Percentiles rank a stretch among this genome's conserved stretches.
These are phyloP conservation scores for Machimus atricapillus DNA, from an alignment of 2,888 invertebrate genomes.

Conservation along the genomic window DNA sequence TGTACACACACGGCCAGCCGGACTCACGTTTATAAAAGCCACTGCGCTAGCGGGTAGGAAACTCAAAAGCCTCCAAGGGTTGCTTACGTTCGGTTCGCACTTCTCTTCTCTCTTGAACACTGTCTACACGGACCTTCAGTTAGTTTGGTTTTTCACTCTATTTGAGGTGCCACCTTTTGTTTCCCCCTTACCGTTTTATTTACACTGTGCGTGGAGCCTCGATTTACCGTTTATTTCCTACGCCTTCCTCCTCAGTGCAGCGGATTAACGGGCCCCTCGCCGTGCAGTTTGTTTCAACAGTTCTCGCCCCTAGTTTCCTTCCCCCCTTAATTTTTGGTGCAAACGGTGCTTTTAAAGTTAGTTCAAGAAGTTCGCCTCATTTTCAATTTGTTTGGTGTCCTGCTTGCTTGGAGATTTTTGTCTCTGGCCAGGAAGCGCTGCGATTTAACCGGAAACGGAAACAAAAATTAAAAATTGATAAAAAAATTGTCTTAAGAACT, in stretches of 20 bases:
- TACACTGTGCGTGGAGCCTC: constrained; percentile 15
- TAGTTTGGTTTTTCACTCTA: constrained; percentile 38
- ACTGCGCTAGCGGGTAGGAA: constrained; percentile 56
- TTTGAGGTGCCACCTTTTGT: constrained; percentile 28
- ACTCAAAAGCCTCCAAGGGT: constrained; percentile 64
- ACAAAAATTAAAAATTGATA: neutral
- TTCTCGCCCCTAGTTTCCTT: neutral
- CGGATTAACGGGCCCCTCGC: neutral
- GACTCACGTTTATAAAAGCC: constrained; percentile 57
- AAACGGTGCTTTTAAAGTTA: constrained; percentile 28
- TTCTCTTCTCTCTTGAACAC: constrained; percentile 64
- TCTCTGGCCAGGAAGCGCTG: neutral
- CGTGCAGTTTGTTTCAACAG: constrained; percentile 8
- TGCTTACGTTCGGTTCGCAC: constrained; percentile 64
- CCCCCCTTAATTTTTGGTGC: neutral
- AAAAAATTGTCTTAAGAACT: neutral
- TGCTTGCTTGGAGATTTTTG: neutral
- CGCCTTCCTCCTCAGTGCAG: constrained; percentile 5
- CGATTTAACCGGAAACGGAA: neutral
- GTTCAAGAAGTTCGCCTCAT: constrained; percentile 11
- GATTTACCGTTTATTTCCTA: constrained; percentile 1
- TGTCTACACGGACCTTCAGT: constrained; percentile 55
- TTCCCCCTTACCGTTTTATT: constrained; percentile 35
- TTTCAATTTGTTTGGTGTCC: neutral
- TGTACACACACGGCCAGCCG: constrained; percentile 20